Percentiles rank a stretch among this genome's conserved stretches.
Evolutionary conservation across 1,140 invertebrate genomes (phyloP).

Genomic region (Eupristina koningsbergeri): DNA sequence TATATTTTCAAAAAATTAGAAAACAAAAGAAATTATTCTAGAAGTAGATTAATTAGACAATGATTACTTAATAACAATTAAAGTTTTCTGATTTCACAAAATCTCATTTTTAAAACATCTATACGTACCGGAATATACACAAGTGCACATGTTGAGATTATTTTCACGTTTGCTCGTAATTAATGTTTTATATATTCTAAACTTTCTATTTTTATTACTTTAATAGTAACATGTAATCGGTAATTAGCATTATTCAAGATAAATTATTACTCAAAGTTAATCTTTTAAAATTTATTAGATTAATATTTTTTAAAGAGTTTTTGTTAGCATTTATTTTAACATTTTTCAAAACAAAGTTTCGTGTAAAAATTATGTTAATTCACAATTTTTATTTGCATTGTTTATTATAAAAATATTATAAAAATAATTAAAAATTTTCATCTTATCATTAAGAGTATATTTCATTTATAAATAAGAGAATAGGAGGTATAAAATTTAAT

Average conservation of each 20-base stretch:
- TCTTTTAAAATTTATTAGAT: too few relatives aligned
- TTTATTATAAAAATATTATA: too few relatives aligned
- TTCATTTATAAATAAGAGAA: too few relatives aligned
- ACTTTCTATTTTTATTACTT: constrained; percentile 31
- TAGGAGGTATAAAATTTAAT: too few relatives aligned
- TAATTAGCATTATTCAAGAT: constrained; percentile 12
- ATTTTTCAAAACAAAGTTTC: too few relatives aligned
- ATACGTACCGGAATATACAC: background rate
- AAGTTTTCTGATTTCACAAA: constrained; percentile 40
- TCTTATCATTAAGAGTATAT: too few relatives aligned
- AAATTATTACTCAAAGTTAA: background rate
- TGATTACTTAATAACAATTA: background rate
- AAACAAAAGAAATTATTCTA: background rate
- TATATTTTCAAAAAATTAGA: background rate
- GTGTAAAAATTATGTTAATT: too few relatives aligned
- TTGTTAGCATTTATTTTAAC: too few relatives aligned
- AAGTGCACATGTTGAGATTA: background rate
- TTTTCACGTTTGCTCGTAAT: background rate
- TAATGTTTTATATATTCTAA: background rate
- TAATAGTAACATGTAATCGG: background rate
- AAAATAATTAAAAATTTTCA: too few relatives aligned
- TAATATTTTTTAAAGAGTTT: too few relatives aligned
- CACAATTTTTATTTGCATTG: too few relatives aligned
- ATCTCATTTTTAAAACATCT: background rate
- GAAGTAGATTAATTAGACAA: constrained; percentile 16